Base-by-base conservation (phyloP, 2,888 invertebrate genomes). In the Cenopis cana region DNA sequence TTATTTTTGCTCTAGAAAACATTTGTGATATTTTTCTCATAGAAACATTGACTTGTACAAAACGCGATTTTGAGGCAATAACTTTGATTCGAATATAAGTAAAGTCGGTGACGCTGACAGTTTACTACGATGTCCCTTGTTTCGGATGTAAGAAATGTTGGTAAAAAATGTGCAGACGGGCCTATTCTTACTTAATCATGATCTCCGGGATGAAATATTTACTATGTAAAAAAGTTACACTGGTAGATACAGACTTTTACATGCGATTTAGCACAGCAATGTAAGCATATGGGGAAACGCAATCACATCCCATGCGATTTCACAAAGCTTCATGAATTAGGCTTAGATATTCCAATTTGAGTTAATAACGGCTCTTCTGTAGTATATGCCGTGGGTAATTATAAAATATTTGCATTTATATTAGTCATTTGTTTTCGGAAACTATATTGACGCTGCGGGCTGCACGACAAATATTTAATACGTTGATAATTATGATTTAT, bases 371-470 rank as follows among this genome's bases (percentile, higher is more conserved):
- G 79, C 75, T 72, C 76, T 76, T 78, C 78, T 75, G 75, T 76
- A 75, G 82, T 87, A 85, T 87, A 89, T 85, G 81, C 78, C 76
- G 76, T 78, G 77, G 81, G 81, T 85, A 89, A 89, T 87, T 87
- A 87, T 83, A 78, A 75, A 69, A 50, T 79, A 86, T 87, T 87
- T 85, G 83, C 84, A 85, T 87, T 85, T 86, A 82, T 83, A 80
- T 85, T 84, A 84, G 80, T 86, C 84, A 80, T 84, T 84, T 85
- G 81, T 85, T 85, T 86, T 82, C 78, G 77, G 75, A 76, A 76
- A 50, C 49, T 46, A 24, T n/a, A 62, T 62, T 52, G 64, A 38
- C 29, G 50, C 69, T 41, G 49, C 56, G 20, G 57, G 69, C 68
- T 67, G 9, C 18, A 41, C 38, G 61, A 56, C 59, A 50, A 38